Evolutionary conservation across 2,113 vertebrate genomes (phyloP).

Genomic region (Amphiprion ocellaris): DNA sequence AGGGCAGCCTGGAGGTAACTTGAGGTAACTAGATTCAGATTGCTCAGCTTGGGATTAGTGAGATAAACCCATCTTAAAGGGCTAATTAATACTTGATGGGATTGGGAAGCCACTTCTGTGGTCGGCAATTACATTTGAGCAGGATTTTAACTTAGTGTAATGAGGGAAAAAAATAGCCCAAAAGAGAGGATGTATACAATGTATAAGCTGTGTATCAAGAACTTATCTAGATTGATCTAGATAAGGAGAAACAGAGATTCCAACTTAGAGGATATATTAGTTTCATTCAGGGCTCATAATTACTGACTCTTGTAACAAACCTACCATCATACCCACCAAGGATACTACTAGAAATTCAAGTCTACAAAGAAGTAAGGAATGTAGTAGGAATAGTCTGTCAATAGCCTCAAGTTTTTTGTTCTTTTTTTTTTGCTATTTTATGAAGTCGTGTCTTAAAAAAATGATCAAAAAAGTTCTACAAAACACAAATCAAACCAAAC

Average conservation of each 20-base stretch:
- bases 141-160: conserved; percentile 67
- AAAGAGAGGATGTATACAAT: conserved; percentile 16
- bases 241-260: neutral
- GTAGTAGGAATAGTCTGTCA: neutral
- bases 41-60: conserved; percentile 73
- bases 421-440: neutral
- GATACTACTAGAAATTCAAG: neutral
- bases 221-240: neutral
- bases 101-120: conserved; percentile 79
- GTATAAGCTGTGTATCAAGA: conserved; percentile 5
- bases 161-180: conserved; percentile 24
- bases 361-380: neutral
- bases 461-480: no score
- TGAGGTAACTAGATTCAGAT: conserved; percentile 75
- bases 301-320: neutral
- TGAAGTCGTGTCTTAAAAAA: no score
- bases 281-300: neutral
- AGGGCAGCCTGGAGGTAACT: conserved; percentile 57
- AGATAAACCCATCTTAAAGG: conserved; percentile 79
- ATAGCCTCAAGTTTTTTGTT: no score
- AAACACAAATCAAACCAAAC: no score
- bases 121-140: conserved; percentile 80
- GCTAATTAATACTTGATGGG: conserved; percentile 82
- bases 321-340: neutral
- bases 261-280: no score